A percentile compares a stretch with the other conserved stretches of the same genome.
phyloP scores from a whole-genome alignment of 2,797 vertebrate genomes.

The Bradypodion pumilum region DNA sequence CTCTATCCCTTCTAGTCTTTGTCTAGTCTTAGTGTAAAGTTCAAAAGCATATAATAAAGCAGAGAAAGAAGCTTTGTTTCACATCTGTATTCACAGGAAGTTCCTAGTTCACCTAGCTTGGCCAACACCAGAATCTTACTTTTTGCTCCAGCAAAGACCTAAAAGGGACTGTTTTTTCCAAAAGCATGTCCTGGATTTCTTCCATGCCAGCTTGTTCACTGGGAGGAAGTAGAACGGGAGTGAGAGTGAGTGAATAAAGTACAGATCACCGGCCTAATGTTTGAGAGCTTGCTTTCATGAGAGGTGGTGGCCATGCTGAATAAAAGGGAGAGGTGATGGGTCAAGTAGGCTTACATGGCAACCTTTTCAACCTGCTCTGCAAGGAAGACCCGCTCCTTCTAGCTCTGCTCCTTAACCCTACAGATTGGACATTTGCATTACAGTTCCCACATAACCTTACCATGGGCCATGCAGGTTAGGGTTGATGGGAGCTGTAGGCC shows the following conservation, averaged over 20 bases:
- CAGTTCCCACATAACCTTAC: too few species aligned
- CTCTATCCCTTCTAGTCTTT: not conserved
- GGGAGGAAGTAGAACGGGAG: not conserved
- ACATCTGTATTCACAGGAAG: not conserved
- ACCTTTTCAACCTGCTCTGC: not conserved
- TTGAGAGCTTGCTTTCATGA: not conserved
- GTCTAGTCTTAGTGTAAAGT: not conserved
- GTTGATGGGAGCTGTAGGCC: too few species aligned
- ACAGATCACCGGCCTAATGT: not conserved
- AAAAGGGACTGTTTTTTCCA: not conserved
- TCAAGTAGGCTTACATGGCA: not conserved
- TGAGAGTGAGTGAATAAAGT: not conserved
- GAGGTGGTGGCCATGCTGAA: not conserved
- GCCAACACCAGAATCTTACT: not conserved
- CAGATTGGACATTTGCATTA: too few species aligned
- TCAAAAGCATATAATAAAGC: not conserved
- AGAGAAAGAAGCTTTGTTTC: not conserved
- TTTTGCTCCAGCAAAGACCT: not conserved
- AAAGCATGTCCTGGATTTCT: not conserved
- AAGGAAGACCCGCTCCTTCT: not conserved
- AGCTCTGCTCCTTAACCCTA: too few species aligned
- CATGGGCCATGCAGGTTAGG: too few species aligned
- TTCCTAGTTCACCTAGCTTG: not conserved
- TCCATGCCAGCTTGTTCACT: not conserved
- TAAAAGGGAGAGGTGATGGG: not conserved